Evolutionary conservation across 1,140 invertebrate genomes (phyloP).

Genomic region (Ruditapes philippinarum): DNA sequence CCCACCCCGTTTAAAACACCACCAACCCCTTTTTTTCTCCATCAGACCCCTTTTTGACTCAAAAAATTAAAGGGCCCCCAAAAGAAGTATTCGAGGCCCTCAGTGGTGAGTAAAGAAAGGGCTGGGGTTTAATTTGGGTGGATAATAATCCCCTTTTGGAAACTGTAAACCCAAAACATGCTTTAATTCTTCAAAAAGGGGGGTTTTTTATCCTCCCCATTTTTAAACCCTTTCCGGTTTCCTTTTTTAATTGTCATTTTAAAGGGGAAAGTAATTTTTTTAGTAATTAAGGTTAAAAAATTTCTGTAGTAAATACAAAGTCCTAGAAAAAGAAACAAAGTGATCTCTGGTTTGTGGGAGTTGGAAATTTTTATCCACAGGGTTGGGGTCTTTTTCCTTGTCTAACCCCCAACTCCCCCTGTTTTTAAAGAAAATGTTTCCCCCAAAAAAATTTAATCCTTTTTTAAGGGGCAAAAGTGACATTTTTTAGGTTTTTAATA

Average conservation of each 20-base stretch:
- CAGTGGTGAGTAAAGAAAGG: slow-evolving; percentile 65
- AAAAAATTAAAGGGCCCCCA: slow-evolving; percentile 43
- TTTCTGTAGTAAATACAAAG: slow-evolving; percentile 85
- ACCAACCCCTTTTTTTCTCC: slow-evolving; percentile 22
- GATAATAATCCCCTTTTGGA: slow-evolving; percentile 72
- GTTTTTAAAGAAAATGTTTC: slow-evolving; percentile 36
- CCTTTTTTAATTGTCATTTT: slow-evolving; percentile 84
- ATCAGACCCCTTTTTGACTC: slow-evolving; percentile 29
- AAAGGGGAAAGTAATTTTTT: slow-evolving; percentile 81
- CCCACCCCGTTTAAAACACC: slow-evolving; percentile 71
- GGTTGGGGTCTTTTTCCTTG: slow-evolving; percentile 62
- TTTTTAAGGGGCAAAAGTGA: slow-evolving; percentile 79
- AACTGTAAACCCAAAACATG: slow-evolving; percentile 53
- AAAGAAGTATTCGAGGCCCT: slow-evolving; percentile 44
- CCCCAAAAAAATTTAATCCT: slow-evolving; percentile 46
- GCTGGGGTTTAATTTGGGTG: slow-evolving; percentile 61
- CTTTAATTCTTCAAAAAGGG: slow-evolving; percentile 63
- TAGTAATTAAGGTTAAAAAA: slow-evolving; percentile 81
- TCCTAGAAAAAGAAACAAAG: slow-evolving; percentile 86
- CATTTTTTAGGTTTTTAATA: slow-evolving; percentile 83
- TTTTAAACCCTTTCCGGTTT: slow-evolving; percentile 67
- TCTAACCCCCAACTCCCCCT: not conserved
- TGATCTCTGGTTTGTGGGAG: slow-evolving; percentile 73
- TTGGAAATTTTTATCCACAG: not conserved
- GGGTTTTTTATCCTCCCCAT: slow-evolving; percentile 58